Base-by-base conservation (phyloP, 1,140 invertebrate species). In the Cydia pomonella region DNA sequence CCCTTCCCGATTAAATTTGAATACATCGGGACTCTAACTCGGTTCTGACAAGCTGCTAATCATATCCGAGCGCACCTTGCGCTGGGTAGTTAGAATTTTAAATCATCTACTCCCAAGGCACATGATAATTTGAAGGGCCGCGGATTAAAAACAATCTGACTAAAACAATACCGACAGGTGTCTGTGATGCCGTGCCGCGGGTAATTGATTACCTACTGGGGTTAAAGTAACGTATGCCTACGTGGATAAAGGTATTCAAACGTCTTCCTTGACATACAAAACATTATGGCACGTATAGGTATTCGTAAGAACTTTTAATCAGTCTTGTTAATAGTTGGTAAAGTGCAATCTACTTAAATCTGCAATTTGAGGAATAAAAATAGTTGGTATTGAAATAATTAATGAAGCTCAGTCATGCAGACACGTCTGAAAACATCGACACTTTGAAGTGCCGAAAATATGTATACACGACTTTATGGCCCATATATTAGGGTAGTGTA, bases 21-120 rank as follows among this genome's bases (percentile, higher is more conserved):
- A 89, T 90, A 87, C 81, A 88, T 87, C 87, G 87, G 73, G 76
- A 64, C 80, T 81, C 82, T 89, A 89, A 92, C 83, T 88, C 84
- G 88, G 78, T 89, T 91, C 87, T 92, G 89, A 92, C 91, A 89
- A 92, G 91, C 90, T 89, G 90, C 90, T 92, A 92, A 92, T 92
- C 90, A 92, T 91, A 92, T 92, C 88, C 85, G 83, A 85, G 83
- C 76, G 84, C 91, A 92, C 91, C 91, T 92, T 92, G 91, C 91
- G 84, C 62, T 76, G 75, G 81, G 82, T 83, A 85, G 84, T 90
- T 91, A 88, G 88, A 91, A 89, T 90, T 88, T 89, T 89, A 87
- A 90, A 87, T 85, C 84, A 89, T 82, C 78, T 77, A 80, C 80
- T 81, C 85, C 84, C 80, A 80, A 81, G 84, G 82, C 83, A 80